Evolutionary conservation across 2,113 vertebrate genomes (phyloP).

Genomic region (Crocuta crocuta): DNA sequence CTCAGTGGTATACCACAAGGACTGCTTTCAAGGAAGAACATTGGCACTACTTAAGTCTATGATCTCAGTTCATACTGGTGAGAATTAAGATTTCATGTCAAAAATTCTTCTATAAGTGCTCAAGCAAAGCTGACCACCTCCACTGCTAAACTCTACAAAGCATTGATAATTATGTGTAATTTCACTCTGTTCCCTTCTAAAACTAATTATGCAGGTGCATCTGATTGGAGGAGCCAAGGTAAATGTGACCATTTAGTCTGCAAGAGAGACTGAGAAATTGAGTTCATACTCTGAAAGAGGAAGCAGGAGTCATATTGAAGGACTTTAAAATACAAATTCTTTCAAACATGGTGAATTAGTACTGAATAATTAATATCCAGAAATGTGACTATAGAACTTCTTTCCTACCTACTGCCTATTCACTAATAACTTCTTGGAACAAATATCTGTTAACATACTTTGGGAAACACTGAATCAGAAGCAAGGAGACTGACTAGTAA

Average conservation of each 20-base stretch:
- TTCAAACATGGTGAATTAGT: not conserved
- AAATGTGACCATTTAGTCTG: not conserved
- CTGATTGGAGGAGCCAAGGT: not conserved
- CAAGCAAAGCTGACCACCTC: not conserved
- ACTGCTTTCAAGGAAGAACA: not conserved
- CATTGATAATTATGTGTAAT: not conserved
- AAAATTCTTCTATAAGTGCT: not conserved
- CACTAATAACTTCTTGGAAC: not conserved
- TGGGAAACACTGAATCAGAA: not conserved
- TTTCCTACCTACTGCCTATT: not conserved
- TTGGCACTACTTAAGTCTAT: not conserved
- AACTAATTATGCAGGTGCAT: not conserved
- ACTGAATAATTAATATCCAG: not conserved
- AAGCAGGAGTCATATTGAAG: not conserved
- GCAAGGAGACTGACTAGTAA: not conserved
- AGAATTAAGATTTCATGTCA: not conserved
- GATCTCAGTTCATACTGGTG: not conserved
- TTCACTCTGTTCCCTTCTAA: not conserved
- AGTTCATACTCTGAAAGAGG: not conserved
- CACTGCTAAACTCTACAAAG: not conserved
- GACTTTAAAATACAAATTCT: not conserved
- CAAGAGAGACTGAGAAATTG: not conserved
- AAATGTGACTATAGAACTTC: not conserved
- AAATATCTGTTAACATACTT: not conserved
- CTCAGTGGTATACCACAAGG: not conserved